These are phyloP conservation scores for Centroberyx gerrardi DNA, from an alignment of 2,797 vertebrate genomes.

Conservation along the genomic window DNA sequence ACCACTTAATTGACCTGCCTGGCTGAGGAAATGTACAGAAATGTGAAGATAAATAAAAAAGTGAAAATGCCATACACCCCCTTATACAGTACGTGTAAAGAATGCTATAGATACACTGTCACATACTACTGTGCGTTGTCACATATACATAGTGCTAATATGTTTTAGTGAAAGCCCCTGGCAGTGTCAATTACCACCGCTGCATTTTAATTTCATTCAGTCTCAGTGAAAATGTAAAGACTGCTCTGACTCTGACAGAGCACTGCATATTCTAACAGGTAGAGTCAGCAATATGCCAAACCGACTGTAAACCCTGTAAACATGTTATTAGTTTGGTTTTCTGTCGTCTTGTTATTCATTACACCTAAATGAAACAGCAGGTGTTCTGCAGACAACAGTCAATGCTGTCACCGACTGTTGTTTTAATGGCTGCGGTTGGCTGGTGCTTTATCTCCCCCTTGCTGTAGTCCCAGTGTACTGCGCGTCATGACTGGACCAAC, in stretches of 20 bases:
- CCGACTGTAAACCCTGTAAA: slow-evolving; percentile 70
- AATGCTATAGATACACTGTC: no score
- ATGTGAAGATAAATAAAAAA: no score
- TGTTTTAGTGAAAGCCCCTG: no score
- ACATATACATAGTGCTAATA: no score
- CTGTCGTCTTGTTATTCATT: slow-evolving; percentile 68
- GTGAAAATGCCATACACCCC: no score
- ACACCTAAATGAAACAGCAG: slow-evolving; percentile 73
- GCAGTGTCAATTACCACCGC: background rate
- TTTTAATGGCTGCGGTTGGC: slow-evolving; percentile 51
- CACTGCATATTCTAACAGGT: slow-evolving; percentile 26
- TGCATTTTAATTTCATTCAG: slow-evolving; percentile 9
- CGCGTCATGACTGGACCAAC: slow-evolving; percentile 2
- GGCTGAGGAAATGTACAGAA: no score
- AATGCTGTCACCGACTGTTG: slow-evolving; percentile 23
- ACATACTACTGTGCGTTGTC: no score
- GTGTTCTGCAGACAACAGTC: slow-evolving; percentile 62
- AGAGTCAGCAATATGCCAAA: slow-evolving; percentile 63
- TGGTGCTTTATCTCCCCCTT: slow-evolving; percentile 81
- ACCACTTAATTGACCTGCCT: no score
- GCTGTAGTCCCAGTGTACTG: slow-evolving; percentile 57
- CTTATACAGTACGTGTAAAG: no score
- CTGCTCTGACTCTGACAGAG: slow-evolving; percentile 48
- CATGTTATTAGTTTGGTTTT: slow-evolving; percentile 74
- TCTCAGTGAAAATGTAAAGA: slow-evolving; percentile 26